phyloP scores from a whole-genome alignment of 2,113 vertebrate genomes.

The Carettochelys insculpta region DNA sequence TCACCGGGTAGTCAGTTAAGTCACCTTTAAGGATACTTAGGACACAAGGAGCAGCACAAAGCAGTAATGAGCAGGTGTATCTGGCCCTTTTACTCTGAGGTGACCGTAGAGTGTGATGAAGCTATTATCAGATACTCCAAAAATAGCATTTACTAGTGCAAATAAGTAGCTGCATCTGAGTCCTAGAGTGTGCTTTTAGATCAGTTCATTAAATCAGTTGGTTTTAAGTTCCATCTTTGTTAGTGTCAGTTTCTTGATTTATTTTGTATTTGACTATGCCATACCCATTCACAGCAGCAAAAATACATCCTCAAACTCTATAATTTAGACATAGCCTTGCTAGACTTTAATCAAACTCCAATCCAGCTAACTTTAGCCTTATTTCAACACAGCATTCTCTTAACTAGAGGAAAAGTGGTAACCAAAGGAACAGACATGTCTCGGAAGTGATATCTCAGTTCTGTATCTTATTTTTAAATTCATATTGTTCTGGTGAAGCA shows the following conservation, averaged over 20 bases:
- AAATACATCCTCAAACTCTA: not conserved
- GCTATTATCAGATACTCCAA: slow-evolving; percentile 1
- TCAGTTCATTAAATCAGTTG: not conserved
- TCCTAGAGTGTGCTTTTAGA: not conserved
- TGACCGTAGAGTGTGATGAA: not conserved
- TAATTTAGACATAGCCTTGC: not conserved
- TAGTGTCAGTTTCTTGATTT: not conserved
- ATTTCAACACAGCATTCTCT: not conserved
- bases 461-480: not conserved
- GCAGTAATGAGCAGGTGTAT: not conserved
- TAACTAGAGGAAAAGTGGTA: not conserved
- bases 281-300: not conserved
- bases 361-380: not conserved
- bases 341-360: not conserved
- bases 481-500: not conserved
- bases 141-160: not conserved
- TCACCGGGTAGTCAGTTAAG: not conserved
- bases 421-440: not conserved
- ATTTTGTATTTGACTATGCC: not conserved
- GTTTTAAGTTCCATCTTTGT: not conserved
- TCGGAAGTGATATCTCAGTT: not conserved
- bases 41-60: not conserved
- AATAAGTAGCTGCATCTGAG: not conserved
- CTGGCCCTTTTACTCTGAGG: not conserved
- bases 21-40: not conserved